Base-by-base conservation (phyloP, 2,797 vertebrate species). In the Cichlasoma orientale region DNA sequence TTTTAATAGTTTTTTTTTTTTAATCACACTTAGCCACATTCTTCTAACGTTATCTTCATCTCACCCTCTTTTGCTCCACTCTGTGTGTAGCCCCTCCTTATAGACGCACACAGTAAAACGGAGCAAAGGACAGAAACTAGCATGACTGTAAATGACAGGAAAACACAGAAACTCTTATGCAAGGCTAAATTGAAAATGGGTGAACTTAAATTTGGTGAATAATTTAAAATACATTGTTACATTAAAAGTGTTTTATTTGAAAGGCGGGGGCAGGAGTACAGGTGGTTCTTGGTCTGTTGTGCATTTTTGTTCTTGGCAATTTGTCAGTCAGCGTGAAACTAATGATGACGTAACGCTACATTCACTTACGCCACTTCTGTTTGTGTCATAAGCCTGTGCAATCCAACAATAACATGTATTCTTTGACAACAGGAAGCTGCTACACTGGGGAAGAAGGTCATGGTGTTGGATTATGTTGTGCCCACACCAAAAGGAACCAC, bases 401-500 rank as follows among this genome's bases (percentile, higher is more conserved):
- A 47, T 18, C 27, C 10, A 13, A 5, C 41, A 5, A 9, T 88
- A 70, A 77, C 58, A 14, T 2, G 0, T 3, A 0, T 13, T 88
- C 23, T 82, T 8, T 77, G 7, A 61, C 36, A 77, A 92, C 50
- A 99, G 98, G 97, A 98, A 96, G 96, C 98, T 19, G 96, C 98
- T 59, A 0, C 19, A 0, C 88, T 98, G 81, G 97, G 98, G n/a
- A 98, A 97, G 93, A 99, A 97, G 79, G 97, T 98, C n/a, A 96
- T 99, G 97, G 97, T 99, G 3, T 89, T 99, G 58, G 98, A 99
- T 94, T 99, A 94, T 7, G 98, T 99, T 78, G 96, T 97, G 19
- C 98, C 98, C 1, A 97, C 98, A 0, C 98, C 98, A 8, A 94
- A 93, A 8, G 98, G 98, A 86, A 96, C 97, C 4, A 86, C 96